Evolutionary conservation across 2,113 vertebrate species (phyloP), one percentile per base, ranked within the genome.

Genomic region (Oophaga pumilio): DNA sequence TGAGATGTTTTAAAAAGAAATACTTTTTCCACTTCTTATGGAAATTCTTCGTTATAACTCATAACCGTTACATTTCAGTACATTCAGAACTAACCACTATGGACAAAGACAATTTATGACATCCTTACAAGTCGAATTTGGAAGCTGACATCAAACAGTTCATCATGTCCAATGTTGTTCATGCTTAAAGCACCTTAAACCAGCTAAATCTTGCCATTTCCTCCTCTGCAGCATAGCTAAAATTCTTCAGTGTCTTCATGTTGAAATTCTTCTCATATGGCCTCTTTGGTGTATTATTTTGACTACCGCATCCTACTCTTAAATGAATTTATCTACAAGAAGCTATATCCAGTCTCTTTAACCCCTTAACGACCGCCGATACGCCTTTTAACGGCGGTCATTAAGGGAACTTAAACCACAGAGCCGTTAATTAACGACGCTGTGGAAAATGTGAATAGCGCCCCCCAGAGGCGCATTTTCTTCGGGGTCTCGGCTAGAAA

Each of bases 121-220:
- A 26, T 79, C 53, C 6, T 59, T 28, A 49, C 71, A 49, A 79
- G 6, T 59, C 7, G 7, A 24, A 79, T 52, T 20, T 52, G 22
- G 22, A 68, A n/a, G 18, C 81, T 24, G 49, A 83, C 64, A 69
- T 83, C 66, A 66, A 68, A 11, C 6, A 52, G n/a, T 28, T 83
- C 64, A 83, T 52, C 43, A 52, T 68, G 24, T 28, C 49, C n/a
- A 83, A 17, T 53, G 62, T 83, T 69, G 18, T 69, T 52, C 49
- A 53, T 83, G 50, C 69, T 53, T 68, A 83, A 66, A 83, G 26
- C 80, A 82, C 49, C 60, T 83, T 83, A 83, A 83, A 83, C 62
- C 81, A 69, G 81, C 62, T 83, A 83, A 83, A 83, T 66, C 81
- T 83, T 64, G 81, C 49, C 13, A 83, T 50, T 69, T 83, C 81